Conservation (phyloP, 2,113 vertebrate genomes). For the Lepus americanus region DNA sequence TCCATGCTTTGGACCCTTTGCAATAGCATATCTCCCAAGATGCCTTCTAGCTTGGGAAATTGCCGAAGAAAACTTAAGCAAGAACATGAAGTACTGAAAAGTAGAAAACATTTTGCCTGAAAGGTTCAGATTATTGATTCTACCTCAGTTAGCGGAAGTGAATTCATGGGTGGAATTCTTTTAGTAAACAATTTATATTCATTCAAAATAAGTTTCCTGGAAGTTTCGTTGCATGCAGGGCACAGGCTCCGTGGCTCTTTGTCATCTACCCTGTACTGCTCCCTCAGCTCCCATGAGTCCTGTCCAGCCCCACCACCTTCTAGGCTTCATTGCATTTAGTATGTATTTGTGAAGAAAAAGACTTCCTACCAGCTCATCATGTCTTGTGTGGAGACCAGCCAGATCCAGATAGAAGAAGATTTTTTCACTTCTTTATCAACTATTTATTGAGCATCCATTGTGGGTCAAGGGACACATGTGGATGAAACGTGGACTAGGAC, state of each 20-base stretch:
- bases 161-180: not conserved
- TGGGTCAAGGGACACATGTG: not conserved
- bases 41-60: not conserved
- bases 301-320: not conserved
- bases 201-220: not conserved
- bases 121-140: conserved; percentile 22
- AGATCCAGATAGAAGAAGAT: not conserved
- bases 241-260: not conserved
- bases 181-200: not conserved
- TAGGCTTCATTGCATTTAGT: not conserved
- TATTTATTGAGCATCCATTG: not conserved
- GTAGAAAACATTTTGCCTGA: not conserved
- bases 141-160: not conserved
- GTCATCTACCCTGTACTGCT: not conserved
- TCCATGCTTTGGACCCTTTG: not conserved
- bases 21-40: not conserved
- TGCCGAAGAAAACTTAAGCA: not conserved
- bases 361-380: not conserved
- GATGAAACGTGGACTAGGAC: not conserved
- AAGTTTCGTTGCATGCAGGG: not conserved
- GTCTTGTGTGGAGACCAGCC: not conserved
- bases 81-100: not conserved
- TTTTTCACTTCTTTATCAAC: not conserved
- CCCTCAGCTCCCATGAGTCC: no score
- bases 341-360: not conserved